These are phyloP conservation scores for Ophraella communa DNA, from an alignment of 2,888 invertebrate genomes.

Conservation along the genomic window DNA sequence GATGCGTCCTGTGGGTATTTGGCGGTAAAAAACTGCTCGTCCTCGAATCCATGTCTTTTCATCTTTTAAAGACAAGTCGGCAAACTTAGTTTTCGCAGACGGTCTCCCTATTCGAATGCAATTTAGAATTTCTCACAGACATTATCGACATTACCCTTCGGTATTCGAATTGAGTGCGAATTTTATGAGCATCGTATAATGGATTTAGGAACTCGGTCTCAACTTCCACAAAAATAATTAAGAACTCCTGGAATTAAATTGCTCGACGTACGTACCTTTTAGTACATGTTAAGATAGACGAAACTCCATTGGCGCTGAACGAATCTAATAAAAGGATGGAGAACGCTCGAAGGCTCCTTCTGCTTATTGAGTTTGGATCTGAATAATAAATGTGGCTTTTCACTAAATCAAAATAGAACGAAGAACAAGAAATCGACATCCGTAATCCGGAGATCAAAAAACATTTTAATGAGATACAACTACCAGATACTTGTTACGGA, in stretches of 20 bases:
- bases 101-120: slow-evolving; percentile 2
- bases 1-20: slow-evolving; percentile 11
- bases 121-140: slow-evolving; percentile 20
- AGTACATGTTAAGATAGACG: slow-evolving; percentile 13
- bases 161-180: slow-evolving; percentile 21
- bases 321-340: slow-evolving; percentile 22
- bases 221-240: slow-evolving; percentile 26
- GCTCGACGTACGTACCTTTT: slow-evolving; percentile 25
- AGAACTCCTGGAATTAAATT: slow-evolving; percentile 24
- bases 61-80: slow-evolving; percentile 18
- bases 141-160: slow-evolving; percentile 23
- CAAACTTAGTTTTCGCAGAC: slow-evolving; percentile 13
- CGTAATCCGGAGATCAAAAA: no score
- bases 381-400: slow-evolving; percentile 16
- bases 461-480: no score
- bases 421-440: not conserved
- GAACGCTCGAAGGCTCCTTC: slow-evolving; percentile 13
- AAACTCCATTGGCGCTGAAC: not conserved
- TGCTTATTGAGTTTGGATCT: slow-evolving; percentile 21
- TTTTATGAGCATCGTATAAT: slow-evolving; percentile 19
- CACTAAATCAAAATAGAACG: not conserved
- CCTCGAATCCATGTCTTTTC: slow-evolving; percentile 5
- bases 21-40: not conserved
- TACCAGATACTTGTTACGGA: no score
- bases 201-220: slow-evolving; percentile 22